Evolutionary conservation across 2,797 vertebrate species (phyloP).

Genomic region (Myotis myotis): DNA sequence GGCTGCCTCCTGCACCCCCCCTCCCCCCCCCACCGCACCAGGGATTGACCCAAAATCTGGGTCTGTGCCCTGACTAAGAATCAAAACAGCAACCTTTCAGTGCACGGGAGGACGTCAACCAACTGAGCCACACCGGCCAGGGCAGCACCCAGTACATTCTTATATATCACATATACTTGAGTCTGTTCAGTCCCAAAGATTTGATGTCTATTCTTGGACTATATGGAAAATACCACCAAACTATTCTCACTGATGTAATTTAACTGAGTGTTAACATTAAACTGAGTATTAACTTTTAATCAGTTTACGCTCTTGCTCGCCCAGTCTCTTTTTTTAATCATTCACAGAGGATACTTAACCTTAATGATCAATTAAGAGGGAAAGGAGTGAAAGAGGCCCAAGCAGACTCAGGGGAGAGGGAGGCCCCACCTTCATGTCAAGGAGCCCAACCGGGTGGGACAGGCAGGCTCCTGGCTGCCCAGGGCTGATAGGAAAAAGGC

Average conservation of each 20-base stretch:
- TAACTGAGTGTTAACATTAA: background rate
- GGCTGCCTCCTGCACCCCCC: background rate
- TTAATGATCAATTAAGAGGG: background rate
- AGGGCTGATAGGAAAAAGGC: background rate
- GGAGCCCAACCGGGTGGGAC: background rate
- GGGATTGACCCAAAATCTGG: background rate
- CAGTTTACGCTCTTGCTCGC: background rate
- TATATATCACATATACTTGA: background rate
- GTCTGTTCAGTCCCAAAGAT: background rate
- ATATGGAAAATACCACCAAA: background rate
- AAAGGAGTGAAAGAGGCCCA: background rate
- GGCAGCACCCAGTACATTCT: background rate
- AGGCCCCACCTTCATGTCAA: background rate
- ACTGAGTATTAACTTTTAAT: background rate
- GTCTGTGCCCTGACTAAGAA: background rate
- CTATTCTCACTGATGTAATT: background rate
- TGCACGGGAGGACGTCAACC: background rate
- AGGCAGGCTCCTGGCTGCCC: background rate
- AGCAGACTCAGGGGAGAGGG: background rate
- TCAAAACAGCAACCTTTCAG: background rate
- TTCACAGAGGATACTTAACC: background rate
- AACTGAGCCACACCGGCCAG: background rate
- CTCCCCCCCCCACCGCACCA: too few species aligned
- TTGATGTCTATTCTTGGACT: background rate
- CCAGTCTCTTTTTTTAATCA: background rate